Percentiles rank a stretch among this genome's conserved stretches.
phyloP scores from a whole-genome alignment of 2,797 vertebrate genomes.

The Mus caroli region DNA sequence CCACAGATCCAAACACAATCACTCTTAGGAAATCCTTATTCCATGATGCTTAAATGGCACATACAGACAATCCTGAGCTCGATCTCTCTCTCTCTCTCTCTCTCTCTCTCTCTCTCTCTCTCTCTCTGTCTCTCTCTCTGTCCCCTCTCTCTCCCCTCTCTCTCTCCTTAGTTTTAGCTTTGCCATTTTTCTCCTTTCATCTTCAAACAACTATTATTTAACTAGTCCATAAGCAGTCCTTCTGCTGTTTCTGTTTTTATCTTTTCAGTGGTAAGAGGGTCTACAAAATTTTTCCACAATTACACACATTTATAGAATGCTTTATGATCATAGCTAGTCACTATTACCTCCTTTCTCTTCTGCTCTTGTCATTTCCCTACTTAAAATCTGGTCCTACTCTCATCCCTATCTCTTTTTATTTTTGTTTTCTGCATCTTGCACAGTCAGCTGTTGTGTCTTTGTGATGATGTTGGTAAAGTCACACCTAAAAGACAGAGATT shows the following conservation, averaged over 20 bases:
- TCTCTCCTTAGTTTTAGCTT: not conserved
- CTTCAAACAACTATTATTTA: not conserved
- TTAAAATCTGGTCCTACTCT: not conserved
- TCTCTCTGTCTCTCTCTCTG: rapidly evolving
- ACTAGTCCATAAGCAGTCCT: not conserved
- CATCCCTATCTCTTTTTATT: not conserved
- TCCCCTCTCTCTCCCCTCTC: too few species aligned
- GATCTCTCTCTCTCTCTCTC: too few species aligned
- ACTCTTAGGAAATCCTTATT: not conserved
- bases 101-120: too few species aligned
- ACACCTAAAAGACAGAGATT: not conserved
- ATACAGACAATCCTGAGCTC: not conserved
- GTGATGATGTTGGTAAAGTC: not conserved
- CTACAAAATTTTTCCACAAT: not conserved
- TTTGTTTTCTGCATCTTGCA: not conserved
- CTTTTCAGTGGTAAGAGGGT: not conserved
- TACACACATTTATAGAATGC: not conserved
- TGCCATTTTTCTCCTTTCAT: not conserved
- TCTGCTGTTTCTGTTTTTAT: not conserved
- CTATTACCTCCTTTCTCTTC: not conserved
- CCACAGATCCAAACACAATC: not conserved
- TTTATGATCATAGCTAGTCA: not conserved
- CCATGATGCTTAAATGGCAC: not conserved
- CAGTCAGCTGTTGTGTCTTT: not conserved
- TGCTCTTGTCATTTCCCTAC: not conserved